phyloP scores from a whole-genome alignment of 2,113 vertebrate species.

The Tyto alba region DNA sequence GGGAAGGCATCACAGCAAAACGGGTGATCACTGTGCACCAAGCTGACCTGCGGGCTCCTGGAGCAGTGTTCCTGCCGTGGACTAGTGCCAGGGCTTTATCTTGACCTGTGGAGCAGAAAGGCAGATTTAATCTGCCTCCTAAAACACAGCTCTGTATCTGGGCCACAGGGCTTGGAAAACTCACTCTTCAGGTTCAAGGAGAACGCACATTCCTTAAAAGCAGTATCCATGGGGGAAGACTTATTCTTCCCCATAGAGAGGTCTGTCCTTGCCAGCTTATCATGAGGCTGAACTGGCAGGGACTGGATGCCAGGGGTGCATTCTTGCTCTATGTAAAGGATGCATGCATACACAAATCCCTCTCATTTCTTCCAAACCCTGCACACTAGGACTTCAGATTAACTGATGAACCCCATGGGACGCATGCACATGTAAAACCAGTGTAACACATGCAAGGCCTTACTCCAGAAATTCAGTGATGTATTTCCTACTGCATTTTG shows the following conservation, averaged over 20 bases:
- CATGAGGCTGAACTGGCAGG: conserved; percentile 38
- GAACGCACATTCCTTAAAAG: conserved; percentile 35
- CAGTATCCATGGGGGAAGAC: conserved; percentile 35
- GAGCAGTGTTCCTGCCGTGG: neutral
- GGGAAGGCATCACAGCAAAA: neutral
- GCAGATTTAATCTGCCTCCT: conserved; percentile 32
- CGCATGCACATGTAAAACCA: neutral
- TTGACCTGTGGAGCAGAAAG: conserved; percentile 25
- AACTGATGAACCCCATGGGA: neutral
- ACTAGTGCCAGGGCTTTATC: conserved; percentile 1
- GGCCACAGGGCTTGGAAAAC: conserved; percentile 25
- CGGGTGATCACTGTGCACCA: neutral
- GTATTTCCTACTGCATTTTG: conserved; percentile 97
- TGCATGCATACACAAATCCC: neutral
- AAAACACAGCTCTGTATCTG: neutral
- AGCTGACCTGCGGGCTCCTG: neutral
- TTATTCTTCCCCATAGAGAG: conserved; percentile 29
- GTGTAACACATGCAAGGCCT: conserved; percentile 44
- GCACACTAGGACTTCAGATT: neutral
- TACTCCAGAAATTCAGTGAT: conserved; percentile 99
- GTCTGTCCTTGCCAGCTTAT: conserved; percentile 37
- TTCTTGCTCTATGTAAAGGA: conserved; percentile 32
- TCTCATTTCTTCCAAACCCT: neutral
- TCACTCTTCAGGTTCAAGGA: conserved; percentile 39
- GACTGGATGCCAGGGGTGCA: neutral